A percentile compares a stretch with the other conserved stretches of the same genome.
Conservation (phyloP, 2,113 vertebrate genomes). For the Brachyistius frenatus region DNA sequence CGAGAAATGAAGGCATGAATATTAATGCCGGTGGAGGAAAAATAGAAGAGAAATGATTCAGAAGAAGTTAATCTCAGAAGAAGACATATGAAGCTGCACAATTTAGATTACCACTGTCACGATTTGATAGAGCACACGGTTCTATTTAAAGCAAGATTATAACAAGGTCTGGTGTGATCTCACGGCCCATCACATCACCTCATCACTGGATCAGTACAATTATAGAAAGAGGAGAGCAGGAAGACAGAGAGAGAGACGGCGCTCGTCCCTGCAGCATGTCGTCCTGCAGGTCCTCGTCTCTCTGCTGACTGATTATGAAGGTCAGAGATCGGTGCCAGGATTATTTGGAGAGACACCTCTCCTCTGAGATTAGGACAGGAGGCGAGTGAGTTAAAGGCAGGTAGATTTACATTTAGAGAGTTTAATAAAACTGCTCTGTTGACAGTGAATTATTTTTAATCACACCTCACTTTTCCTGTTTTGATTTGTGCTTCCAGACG, state of each 20-base stretch:
- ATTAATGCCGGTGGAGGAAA: not conserved
- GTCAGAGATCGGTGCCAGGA: conserved; percentile 17
- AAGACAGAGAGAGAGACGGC: not conserved
- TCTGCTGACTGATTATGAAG: conserved; percentile 30
- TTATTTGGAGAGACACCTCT: conserved; percentile 25
- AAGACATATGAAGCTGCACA: conserved; percentile 1
- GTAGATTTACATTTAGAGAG: too few species aligned
- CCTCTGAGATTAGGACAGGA: conserved; percentile 16
- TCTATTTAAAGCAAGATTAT: conserved; percentile 62
- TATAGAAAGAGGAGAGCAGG: conserved; percentile 25
- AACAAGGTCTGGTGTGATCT: conserved; percentile 46
- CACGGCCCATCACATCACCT: not conserved
- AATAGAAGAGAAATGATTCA: not conserved
- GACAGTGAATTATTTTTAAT: not conserved
- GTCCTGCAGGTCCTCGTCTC: conserved; percentile 26
- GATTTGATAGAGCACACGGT: conserved; percentile 28
- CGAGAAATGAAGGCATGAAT: not conserved
- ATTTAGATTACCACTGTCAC: conserved; percentile 31
- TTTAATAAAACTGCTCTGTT: not conserved
- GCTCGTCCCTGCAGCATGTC: conserved; percentile 13
- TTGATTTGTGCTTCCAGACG: not conserved
- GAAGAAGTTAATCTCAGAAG: conserved; percentile 16
- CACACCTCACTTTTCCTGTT: not conserved
- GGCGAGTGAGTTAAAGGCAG: not conserved
- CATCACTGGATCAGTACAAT: not conserved